Evolutionary conservation across 1,140 invertebrate genomes (phyloP).

Genomic region (Hyles vespertilio): DNA sequence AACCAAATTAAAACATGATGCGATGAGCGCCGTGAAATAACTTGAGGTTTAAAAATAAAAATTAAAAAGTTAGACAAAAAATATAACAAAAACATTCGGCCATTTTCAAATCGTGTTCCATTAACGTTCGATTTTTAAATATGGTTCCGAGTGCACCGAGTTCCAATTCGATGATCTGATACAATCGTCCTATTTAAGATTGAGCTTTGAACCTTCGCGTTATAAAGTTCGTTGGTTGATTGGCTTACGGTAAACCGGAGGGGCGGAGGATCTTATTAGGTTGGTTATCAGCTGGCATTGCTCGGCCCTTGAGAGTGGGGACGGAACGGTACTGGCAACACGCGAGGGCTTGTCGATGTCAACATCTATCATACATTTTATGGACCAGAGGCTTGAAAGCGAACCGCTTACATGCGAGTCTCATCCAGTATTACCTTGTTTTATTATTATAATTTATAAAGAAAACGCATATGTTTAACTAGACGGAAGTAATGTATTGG

Average conservation of each 20-base stretch:
- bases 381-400: slow-evolving; percentile 52
- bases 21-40: slow-evolving; percentile 21
- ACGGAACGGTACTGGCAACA: slow-evolving; percentile 53
- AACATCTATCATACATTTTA: slow-evolving; percentile 71
- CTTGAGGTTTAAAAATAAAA: slow-evolving; percentile 13
- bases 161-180: slow-evolving; percentile 54
- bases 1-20: slow-evolving; percentile 32
- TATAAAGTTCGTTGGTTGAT: slow-evolving; percentile 12
- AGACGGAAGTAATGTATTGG: too few species aligned
- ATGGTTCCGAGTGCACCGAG: slow-evolving; percentile 66
- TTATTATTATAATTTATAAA: slow-evolving; percentile 24
- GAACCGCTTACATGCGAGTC: slow-evolving; percentile 58
- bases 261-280: slow-evolving; percentile 33
- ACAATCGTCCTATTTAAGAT: slow-evolving; percentile 35
- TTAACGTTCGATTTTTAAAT: slow-evolving; percentile 63
- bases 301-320: slow-evolving; percentile 61
- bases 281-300: slow-evolving; percentile 25
- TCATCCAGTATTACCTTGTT: slow-evolving; percentile 44
- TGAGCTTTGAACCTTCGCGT: slow-evolving; percentile 27
- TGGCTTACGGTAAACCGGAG: slow-evolving; percentile 15
- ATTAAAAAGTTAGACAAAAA: slow-evolving; percentile 22
- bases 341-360: slow-evolving; percentile 62
- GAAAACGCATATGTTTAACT: too few species aligned
- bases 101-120: slow-evolving; percentile 57
- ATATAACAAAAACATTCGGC: slow-evolving; percentile 29